Evolutionary conservation across 2,797 vertebrate genomes (phyloP), one percentile per base, ranked within the genome.

Genomic region (Toxotes lorentzi): DNA sequence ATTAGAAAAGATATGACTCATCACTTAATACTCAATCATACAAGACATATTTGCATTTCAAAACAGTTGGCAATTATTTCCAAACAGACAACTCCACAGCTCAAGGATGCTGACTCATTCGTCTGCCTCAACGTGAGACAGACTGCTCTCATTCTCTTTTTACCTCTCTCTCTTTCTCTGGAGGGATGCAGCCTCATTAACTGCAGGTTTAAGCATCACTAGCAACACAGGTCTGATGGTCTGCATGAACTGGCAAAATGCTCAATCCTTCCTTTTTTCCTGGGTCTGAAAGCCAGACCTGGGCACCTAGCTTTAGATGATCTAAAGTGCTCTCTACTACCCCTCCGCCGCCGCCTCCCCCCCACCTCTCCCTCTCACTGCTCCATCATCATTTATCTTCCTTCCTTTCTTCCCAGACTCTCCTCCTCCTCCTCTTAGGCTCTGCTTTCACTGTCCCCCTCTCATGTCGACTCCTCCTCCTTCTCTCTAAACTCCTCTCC

Each of bases 11-110:
- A 88, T 58, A 48, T 87, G 88, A 90, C 71, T 90, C 85, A 88
- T 83, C 84, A 71, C 60, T 80, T 83, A 81, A 85, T 82, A 73
- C 86, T 88, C 85, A 68, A 86, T 88, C 83, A 86, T 57, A 86
- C 61, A 58, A 82, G 85, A 86, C 87, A 86, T 84, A 88, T 92
- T 92, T 93, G 87, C 88, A 90, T 91, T 90, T 93, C 86, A 89
- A 90, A 90, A 92, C 86, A 88, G 78, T 82, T 23, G 38, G 85
- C 85, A 88, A 85, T 90, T 86, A 90, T 89, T 87, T 87, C 82
- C 78, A 84, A 88, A 83, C 88, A 88, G 78, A 86, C 74, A 59
- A 70, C 69, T 41, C 58, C 38, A 47, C 65, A 19, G 80, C 85
- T 83, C 79, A 58, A 11, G 76, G 82, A 89, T 81, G 89, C 91